Conservation (phyloP, 2,797 vertebrate species). For the Anniella stebbinsi region DNA sequence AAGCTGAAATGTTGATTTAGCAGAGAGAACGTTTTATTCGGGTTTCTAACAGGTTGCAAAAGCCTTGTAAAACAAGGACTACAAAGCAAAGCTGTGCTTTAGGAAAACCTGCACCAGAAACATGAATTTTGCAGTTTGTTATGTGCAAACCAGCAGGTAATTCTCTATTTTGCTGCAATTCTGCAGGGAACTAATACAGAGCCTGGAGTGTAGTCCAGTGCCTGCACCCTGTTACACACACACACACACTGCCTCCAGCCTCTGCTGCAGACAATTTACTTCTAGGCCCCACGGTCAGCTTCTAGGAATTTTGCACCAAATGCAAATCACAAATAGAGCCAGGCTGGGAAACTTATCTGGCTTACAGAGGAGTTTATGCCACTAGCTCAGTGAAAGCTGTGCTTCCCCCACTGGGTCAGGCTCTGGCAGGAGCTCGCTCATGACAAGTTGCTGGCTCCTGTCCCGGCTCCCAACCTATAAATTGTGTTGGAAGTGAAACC, state of each 20-base stretch:
- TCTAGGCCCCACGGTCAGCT: too few relatives aligned
- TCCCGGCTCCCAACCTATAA: neutral
- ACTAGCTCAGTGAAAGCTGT: neutral
- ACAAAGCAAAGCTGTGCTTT: too few relatives aligned
- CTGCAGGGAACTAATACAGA: neutral
- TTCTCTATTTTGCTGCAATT: too few relatives aligned
- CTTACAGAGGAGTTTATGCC: neutral
- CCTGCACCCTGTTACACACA: neutral
- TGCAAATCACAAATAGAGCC: neutral
- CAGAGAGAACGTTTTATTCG: neutral
- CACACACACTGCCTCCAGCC: neutral
- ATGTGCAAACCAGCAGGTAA: too few relatives aligned
- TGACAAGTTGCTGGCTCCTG: neutral
- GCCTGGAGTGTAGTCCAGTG: neutral
- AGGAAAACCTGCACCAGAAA: too few relatives aligned
- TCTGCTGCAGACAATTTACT: too few relatives aligned
- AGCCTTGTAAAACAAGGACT: too few relatives aligned
- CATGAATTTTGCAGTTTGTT: neutral
- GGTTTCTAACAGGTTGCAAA: too few relatives aligned
- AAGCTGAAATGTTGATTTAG: constrained; percentile 79
- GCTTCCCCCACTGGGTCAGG: neutral
- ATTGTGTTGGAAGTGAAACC: neutral
- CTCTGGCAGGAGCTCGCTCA: too few relatives aligned
- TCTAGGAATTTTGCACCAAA: neutral
- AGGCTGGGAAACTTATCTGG: neutral